Evolutionary conservation across 2,888 invertebrate genomes (phyloP).

Genomic region (Rhamnusium bicolor): DNA sequence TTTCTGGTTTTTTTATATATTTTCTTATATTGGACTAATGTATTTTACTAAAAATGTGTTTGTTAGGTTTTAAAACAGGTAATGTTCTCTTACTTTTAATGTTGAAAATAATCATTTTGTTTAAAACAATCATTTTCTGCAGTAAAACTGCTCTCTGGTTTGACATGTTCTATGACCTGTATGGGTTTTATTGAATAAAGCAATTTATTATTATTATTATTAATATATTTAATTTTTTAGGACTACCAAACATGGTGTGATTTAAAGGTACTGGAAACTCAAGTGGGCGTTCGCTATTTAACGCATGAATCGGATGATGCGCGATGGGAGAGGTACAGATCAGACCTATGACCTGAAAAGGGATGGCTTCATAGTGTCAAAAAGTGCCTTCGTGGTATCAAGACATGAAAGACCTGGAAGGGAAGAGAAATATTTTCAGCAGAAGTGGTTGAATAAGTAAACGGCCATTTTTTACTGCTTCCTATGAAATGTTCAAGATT

Average conservation of each 20-base stretch:
- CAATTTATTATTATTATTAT: no score
- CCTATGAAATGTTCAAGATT: background rate
- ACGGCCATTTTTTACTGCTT: background rate
- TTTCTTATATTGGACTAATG: no score
- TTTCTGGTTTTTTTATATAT: no score
- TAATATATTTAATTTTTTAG: no score
- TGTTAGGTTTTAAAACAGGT: no score
- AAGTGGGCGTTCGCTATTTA: constrained; percentile 83
- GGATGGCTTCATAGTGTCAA: constrained; percentile 72
- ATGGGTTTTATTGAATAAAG: no score
- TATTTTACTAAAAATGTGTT: no score
- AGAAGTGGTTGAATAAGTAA: background rate
- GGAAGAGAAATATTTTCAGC: constrained; percentile 2
- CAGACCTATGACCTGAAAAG: constrained; percentile 70
- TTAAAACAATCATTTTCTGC: no score
- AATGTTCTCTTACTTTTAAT: no score
- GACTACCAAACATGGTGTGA: constrained; percentile 96
- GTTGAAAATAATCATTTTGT: no score
- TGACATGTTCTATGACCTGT: no score
- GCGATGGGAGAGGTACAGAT: constrained; percentile 79
- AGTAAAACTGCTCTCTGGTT: no score
- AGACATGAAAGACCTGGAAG: constrained; percentile 57
- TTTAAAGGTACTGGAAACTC: constrained; percentile 88
- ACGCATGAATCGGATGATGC: constrained; percentile 95
- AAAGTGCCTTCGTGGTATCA: constrained; percentile 68